Base-by-base conservation (phyloP, 1,140 invertebrate genomes). In the Macrobrachium nipponense region DNA sequence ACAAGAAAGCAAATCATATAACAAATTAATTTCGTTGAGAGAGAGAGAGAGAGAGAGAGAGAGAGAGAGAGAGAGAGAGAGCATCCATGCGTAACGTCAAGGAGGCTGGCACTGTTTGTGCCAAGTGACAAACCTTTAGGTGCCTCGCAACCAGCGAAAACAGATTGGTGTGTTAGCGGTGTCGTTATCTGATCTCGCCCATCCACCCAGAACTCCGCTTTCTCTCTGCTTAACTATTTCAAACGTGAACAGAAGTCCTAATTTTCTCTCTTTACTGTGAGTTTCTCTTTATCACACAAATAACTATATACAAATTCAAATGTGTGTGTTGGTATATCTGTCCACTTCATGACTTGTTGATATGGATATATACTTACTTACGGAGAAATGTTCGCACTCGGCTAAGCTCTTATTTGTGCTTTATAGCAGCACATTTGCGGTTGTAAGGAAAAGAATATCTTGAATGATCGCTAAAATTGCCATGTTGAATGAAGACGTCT, bases 131-230 rank as follows among this genome's bases (percentile, higher is more conserved):
- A 51, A 51, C 10, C 44, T 51, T 51, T 59, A 17, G 75, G 51
- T n/a, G 17, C 75, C 18, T 18, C 43, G n/a, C 75, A 77, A 58
- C 36, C 20, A 58, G 75, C 75, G 75, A 43, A 77, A 77, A 77
- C 75, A 77, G 43, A 77, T 77, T 77, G 75, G 44, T 51, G 75
- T 77, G 75, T 77, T 77, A 58, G 75, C 59, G 43, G 43, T 17
- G 44, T 6, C 3, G 75, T 59, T 77, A 77, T 77, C 75, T 77
- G 75, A 77, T 77, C 15, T 23, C 20, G 18, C 43, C 75, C 15
- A 20, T 44, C 73, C n/a, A 76, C 43, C 27, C 73, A 36, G 68
- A 70, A 15, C 73, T 20, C 73, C 73, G n/a, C 73, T 12, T 44
- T 58, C 73, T 43, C 27, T 44, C 17, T 7, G 15, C 0, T 20